Evolutionary conservation across 2,888 invertebrate genomes (phyloP).

Genomic region (Onthophagus sagittarius): DNA sequence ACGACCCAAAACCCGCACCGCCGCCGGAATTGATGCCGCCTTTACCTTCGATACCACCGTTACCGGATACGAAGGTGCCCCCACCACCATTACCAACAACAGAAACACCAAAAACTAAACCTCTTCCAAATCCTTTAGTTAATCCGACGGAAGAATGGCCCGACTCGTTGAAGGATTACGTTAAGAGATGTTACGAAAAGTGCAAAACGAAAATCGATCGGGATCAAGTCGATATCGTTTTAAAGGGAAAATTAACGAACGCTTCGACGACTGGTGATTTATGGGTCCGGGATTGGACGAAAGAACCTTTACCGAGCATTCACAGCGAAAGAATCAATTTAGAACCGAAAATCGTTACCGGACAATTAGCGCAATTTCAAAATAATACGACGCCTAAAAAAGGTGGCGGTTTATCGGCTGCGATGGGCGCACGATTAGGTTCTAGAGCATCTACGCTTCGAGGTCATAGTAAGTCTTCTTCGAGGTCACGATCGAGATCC

Average conservation of each 20-base stretch:
- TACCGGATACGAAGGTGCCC: constrained; percentile 43
- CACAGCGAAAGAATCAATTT: constrained; percentile 72
- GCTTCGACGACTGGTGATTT: constrained; percentile 85
- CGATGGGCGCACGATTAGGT: constrained; percentile 58
- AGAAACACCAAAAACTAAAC: constrained; percentile 36
- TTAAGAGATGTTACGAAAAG: constrained; percentile 87
- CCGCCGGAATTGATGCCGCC: constrained; percentile 55
- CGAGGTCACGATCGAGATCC: constrained; percentile 42
- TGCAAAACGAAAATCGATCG: constrained; percentile 85
- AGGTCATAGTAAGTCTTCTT: constrained; percentile 44
- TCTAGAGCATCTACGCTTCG: constrained; percentile 49
- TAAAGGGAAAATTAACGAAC: constrained; percentile 90
- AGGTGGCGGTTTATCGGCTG: constrained; percentile 52
- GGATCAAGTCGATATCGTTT: constrained; percentile 89
- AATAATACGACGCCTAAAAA: constrained; percentile 45
- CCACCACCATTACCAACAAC: constrained; percentile 42
- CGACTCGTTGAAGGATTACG: constrained; percentile 78
- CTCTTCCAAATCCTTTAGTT: constrained; percentile 46
- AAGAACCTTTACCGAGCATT: constrained; percentile 87
- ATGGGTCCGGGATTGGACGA: constrained; percentile 91
- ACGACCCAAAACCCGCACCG: constrained; percentile 51
- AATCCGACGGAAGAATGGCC: constrained; percentile 72
- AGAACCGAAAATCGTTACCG: constrained; percentile 59
- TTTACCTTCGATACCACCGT: constrained; percentile 53
- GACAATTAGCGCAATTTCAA: constrained; percentile 58